Evolutionary conservation across 2,113 vertebrate species (phyloP).

Genomic region (Phylloscopus whistleri): DNA sequence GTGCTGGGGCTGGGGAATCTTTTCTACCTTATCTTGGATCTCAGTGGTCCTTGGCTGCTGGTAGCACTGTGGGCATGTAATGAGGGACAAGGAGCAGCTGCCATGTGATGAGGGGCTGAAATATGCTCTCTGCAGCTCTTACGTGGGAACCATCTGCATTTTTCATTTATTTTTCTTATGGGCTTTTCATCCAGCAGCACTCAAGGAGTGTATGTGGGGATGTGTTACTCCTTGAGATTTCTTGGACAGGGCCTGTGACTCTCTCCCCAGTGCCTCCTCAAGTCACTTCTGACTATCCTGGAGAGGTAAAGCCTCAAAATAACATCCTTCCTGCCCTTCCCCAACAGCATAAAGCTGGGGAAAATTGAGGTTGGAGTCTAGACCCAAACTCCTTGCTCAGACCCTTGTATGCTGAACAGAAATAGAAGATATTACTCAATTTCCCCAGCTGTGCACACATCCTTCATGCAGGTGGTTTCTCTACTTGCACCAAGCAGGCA

Average conservation of each 20-base stretch:
- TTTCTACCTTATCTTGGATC: neutral
- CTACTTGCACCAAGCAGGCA: neutral
- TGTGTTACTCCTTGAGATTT: neutral
- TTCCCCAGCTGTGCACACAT: neutral
- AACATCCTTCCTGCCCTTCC: neutral
- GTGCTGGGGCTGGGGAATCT: neutral
- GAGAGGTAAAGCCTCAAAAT: neutral
- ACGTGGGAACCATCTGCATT: fast-evolving
- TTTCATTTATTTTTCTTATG: neutral
- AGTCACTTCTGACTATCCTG: neutral
- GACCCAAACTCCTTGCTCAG: neutral
- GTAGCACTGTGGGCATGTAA: neutral
- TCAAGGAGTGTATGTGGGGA: neutral
- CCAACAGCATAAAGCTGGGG: neutral
- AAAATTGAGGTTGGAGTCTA: neutral
- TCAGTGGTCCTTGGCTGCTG: neutral
- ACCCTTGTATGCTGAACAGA: neutral
- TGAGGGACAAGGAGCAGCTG: neutral
- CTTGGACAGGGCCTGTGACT: neutral
- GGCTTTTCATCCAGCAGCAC: neutral
- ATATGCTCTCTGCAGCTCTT: neutral
- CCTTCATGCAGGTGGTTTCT: neutral
- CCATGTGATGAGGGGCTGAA: neutral
- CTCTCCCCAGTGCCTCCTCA: neutral
- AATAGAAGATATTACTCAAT: neutral